phyloP scores from a whole-genome alignment of 2,888 invertebrate species.

The Polylopha cassiicola region DNA sequence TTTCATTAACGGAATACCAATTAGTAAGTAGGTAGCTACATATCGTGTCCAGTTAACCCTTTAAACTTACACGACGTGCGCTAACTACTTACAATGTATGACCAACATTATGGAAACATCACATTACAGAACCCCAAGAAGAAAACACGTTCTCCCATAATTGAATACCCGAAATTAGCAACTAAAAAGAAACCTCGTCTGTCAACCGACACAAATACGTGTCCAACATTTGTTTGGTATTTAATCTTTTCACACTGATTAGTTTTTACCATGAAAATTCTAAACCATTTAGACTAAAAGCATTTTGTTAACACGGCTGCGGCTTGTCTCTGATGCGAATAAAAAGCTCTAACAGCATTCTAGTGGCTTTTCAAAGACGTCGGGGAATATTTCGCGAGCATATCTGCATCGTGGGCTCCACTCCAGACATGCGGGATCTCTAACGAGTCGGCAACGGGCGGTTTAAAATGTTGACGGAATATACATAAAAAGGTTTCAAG shows the following conservation, averaged over 20 bases:
- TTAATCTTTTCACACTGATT: slow-evolving; percentile 16
- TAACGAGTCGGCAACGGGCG: slow-evolving; percentile 49
- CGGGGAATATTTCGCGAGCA: slow-evolving; percentile 47
- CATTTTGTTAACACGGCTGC: slow-evolving; percentile 37
- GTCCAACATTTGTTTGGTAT: slow-evolving; percentile 18
- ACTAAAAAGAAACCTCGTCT: slow-evolving; percentile 14
- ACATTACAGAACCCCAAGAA: slow-evolving; percentile 41
- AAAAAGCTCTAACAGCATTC: slow-evolving; percentile 51
- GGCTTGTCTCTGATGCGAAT: slow-evolving; percentile 31
- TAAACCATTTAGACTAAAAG: slow-evolving; percentile 40
- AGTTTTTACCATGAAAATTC: slow-evolving; percentile 23
- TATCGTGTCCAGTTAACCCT: slow-evolving; percentile 14
- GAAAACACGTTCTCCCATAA: slow-evolving; percentile 46
- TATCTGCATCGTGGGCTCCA: slow-evolving; percentile 29
- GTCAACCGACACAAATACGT: slow-evolving; percentile 14
- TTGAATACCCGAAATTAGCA: slow-evolving; percentile 44
- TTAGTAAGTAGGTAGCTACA: neutral
- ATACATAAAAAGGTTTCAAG: slow-evolving; percentile 27
- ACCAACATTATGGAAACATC: slow-evolving; percentile 54
- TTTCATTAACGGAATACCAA: slow-evolving; percentile 1
- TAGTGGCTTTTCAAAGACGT: slow-evolving; percentile 49
- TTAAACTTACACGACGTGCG: slow-evolving; percentile 16
- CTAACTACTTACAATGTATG: slow-evolving; percentile 44
- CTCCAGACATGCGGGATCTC: slow-evolving; percentile 29
- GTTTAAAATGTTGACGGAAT: slow-evolving; percentile 37